Conservation (phyloP, 2,888 invertebrate species). For the Perdita meconis region DNA sequence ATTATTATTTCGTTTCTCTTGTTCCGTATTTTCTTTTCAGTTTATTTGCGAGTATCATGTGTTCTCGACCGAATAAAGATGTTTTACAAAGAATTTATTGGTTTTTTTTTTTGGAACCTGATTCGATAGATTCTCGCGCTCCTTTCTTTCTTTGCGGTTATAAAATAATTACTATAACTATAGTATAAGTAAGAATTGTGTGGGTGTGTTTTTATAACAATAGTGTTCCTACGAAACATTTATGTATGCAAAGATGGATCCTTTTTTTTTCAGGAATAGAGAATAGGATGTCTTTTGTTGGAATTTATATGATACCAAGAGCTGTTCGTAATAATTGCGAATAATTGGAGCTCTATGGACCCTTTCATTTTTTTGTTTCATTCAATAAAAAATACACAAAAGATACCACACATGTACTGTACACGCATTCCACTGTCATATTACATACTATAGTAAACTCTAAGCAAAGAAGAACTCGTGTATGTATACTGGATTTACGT, state of each 20-base stretch:
- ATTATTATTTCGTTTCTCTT: conserved; percentile 23
- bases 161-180: no score
- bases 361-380: not conserved
- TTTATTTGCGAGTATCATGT: conserved; percentile 45
- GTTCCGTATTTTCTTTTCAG: conserved; percentile 8
- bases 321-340: conserved; percentile 72
- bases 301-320: conserved; percentile 59
- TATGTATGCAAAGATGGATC: no score
- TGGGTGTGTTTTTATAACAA: no score
- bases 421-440: not conserved
- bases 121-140: not conserved
- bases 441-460: not conserved
- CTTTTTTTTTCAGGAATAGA: not conserved
- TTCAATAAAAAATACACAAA: not conserved
- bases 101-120: conserved; percentile 25
- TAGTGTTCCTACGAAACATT: not conserved
- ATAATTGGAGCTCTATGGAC: conserved; percentile 64
- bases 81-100: conserved; percentile 56
- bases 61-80: conserved; percentile 65
- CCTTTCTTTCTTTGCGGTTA: no score
- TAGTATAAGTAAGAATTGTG: no score
- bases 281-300: not conserved
- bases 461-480: conserved; percentile 59
- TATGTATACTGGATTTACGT: conserved; percentile 73
- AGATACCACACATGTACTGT: no score